These are phyloP conservation scores for Apodemus speciosus DNA, from an alignment of 2,113 vertebrate species.

Conservation along the genomic window DNA sequence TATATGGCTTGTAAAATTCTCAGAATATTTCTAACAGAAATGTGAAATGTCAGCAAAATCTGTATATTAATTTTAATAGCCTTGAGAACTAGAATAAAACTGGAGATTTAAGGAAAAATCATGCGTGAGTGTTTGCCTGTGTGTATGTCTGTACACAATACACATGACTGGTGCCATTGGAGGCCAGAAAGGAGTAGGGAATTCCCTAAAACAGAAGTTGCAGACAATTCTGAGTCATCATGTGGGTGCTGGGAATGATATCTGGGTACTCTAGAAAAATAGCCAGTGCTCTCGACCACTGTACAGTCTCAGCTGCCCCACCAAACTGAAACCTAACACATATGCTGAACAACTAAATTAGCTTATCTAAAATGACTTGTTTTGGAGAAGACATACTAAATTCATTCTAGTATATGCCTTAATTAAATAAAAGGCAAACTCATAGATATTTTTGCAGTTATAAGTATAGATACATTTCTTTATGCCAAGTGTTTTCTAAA, in stretches of 20 bases:
- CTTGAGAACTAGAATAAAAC: neutral
- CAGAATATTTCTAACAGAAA: constrained; percentile 10
- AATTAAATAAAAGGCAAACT: constrained; percentile 42
- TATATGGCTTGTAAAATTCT: neutral
- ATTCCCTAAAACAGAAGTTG: neutral
- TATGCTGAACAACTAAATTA: neutral
- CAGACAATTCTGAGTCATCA: neutral
- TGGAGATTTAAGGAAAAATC: neutral
- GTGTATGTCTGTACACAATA: neutral
- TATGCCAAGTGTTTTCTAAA: constrained; percentile 44
- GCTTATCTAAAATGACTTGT: constrained; percentile 30
- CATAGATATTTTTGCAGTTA: neutral
- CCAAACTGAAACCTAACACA: neutral
- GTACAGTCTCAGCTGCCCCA: neutral
- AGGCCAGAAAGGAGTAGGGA: neutral
- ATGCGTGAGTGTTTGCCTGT: too few species aligned
- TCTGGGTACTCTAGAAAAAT: neutral
- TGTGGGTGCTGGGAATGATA: neutral
- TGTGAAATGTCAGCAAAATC: neutral
- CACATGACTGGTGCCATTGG: neutral
- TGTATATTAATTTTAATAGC: neutral
- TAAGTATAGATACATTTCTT: constrained; percentile 33
- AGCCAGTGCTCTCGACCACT: neutral
- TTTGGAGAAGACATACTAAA: constrained; percentile 27
- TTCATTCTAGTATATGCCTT: neutral